A percentile compares a stretch with the other conserved stretches of the same genome.
phyloP scores from a whole-genome alignment of 2,888 invertebrate genomes.

The Drosophila anomelani region DNA sequence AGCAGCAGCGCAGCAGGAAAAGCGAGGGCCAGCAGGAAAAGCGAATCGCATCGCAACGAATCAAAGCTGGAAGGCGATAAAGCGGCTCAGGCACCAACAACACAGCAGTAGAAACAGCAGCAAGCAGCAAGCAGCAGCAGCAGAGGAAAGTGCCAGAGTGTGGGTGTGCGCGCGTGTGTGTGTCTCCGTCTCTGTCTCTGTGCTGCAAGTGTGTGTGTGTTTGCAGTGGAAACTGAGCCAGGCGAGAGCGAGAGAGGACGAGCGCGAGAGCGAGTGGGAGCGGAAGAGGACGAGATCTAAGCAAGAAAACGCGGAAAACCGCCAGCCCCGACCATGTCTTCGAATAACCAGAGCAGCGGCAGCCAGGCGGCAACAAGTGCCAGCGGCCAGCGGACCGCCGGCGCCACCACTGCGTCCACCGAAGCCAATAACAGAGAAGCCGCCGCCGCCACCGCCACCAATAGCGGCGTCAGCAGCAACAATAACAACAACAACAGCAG shows the following conservation, averaged over 20 bases:
- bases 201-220: conserved; percentile 15
- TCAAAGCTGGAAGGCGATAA: conserved; percentile 55
- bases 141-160: conserved; percentile 42
- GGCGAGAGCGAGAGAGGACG: conserved; percentile 28
- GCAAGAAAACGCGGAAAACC: conserved; percentile 25
- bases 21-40: conserved; percentile 19
- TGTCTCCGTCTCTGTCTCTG: conserved; percentile 17
- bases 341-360: conserved; percentile 82
- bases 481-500: conserved; percentile 39
- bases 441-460: conserved; percentile 14
- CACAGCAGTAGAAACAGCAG: conserved; percentile 33
- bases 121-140: conserved; percentile 40
- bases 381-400: conserved; percentile 53
- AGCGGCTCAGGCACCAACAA: conserved; percentile 60
- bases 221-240: conserved; percentile 45
- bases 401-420: conserved; percentile 80
- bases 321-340: conserved; percentile 74
- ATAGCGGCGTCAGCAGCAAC: conserved; percentile 20
- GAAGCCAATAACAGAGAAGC: conserved; percentile 54
- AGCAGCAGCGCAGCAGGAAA: conserved; percentile 36
- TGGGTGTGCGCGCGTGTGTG: conserved; percentile 42
- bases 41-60: conserved; percentile 35
- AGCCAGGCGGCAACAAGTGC: conserved; percentile 72
- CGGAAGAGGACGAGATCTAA: conserved; percentile 26
- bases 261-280: conserved; percentile 24